Evolutionary conservation across 2,113 vertebrate species (phyloP).

Genomic region (Crypturellus undulatus): DNA sequence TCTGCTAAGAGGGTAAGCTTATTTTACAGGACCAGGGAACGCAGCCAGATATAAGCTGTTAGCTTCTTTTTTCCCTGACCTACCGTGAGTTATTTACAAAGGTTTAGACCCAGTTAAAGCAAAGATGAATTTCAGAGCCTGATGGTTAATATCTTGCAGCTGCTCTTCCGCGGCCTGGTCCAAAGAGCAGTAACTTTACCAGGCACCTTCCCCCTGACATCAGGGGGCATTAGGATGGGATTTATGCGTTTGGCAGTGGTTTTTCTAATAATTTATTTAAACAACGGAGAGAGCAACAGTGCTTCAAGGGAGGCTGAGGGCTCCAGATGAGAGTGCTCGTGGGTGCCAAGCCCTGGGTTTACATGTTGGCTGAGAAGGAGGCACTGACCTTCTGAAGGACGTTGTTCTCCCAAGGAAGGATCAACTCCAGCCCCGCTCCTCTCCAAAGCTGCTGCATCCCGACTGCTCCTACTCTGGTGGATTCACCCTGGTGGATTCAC

Average conservation of each 20-base stretch:
- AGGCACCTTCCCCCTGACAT: constrained; percentile 29
- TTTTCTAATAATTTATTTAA: constrained; percentile 30
- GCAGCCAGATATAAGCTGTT: constrained; percentile 26
- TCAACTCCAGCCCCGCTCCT: background rate
- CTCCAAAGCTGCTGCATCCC: background rate
- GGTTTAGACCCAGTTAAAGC: constrained; percentile 14
- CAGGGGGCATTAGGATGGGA: constrained; percentile 11
- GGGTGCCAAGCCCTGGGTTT: background rate
- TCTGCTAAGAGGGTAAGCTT: background rate
- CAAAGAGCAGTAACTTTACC: background rate
- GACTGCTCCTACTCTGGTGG: background rate
- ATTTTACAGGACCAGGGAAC: constrained; percentile 35
- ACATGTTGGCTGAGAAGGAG: background rate
- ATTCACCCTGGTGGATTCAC: background rate
- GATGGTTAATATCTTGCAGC: constrained; percentile 37
- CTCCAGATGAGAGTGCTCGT: background rate
- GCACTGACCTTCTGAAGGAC: background rate
- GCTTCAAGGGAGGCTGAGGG: background rate
- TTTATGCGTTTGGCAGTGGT: constrained; percentile 14
- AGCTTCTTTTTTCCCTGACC: background rate
- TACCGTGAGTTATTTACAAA: constrained; percentile 23
- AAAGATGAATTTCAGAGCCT: constrained; percentile 33
- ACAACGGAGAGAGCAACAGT: background rate
- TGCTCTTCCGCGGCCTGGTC: constrained; percentile 36
- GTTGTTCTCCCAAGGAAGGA: background rate